Evolutionary conservation across 1,140 invertebrate genomes (phyloP).

Genomic region (Planococcus citri): DNA sequence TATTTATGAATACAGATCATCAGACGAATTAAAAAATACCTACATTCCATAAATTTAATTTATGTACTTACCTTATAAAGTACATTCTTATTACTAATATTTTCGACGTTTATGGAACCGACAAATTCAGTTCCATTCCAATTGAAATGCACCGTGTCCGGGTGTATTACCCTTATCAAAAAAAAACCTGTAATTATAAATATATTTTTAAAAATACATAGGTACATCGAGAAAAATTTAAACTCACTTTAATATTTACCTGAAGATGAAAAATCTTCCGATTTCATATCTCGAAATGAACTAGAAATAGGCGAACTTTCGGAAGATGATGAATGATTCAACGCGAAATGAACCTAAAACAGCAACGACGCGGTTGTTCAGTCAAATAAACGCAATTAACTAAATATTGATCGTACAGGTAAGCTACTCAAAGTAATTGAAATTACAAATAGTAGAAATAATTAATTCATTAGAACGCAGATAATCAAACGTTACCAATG

Average conservation of each 20-base stretch:
- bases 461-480: not conserved
- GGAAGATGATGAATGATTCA: conserved; percentile 1
- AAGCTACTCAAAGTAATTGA: not conserved
- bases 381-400: too few species aligned
- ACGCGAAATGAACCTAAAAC: not conserved
- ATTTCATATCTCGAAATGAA: not conserved
- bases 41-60: too few species aligned
- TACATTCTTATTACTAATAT: conserved; percentile 48
- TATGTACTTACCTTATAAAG: conserved; percentile 61
- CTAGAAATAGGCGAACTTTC: conserved; percentile 9
- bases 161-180: conserved; percentile 39
- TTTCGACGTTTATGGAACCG: conserved; percentile 53
- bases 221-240: too few species aligned
- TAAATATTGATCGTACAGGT: too few species aligned
- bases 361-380: too few species aligned
- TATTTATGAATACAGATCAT: too few species aligned
- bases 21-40: too few species aligned
- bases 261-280: not conserved
- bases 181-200: conserved; percentile 23
- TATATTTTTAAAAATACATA: too few species aligned
- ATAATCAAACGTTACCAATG: too few species aligned
- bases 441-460: not conserved
- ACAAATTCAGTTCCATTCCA: conserved; percentile 47
- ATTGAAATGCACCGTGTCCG: conserved; percentile 48
- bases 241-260: too few species aligned